These are phyloP conservation scores for Acanthacorydalis orientalis DNA, from an alignment of 2,888 invertebrate genomes.

Conservation along the genomic window DNA sequence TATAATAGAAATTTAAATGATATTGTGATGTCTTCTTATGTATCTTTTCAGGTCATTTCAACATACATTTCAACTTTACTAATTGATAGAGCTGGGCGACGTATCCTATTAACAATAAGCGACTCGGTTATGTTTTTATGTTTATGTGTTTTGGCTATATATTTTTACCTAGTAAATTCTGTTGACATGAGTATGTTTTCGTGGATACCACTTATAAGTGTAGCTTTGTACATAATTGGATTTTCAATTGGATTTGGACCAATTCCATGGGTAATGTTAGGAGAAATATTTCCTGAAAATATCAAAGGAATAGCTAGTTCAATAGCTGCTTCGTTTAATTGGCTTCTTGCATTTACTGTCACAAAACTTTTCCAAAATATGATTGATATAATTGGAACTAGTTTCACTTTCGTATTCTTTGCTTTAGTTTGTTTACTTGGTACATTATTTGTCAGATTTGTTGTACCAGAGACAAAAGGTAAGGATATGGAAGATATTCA, in stretches of 20 bases:
- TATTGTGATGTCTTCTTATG: background rate
- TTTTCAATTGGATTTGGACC: slow-evolving; percentile 54
- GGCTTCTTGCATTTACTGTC: slow-evolving; percentile 48
- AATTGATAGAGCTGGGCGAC: slow-evolving; percentile 41
- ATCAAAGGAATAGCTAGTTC: slow-evolving; percentile 47
- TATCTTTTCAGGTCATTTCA: slow-evolving; percentile 29
- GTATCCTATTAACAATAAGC: slow-evolving; percentile 42
- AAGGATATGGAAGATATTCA: slow-evolving; percentile 37
- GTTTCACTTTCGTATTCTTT: slow-evolving; percentile 51
- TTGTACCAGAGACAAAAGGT: slow-evolving; percentile 53
- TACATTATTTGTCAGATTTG: slow-evolving; percentile 41
- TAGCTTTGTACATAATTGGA: slow-evolving; percentile 37
- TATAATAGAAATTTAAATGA: background rate
- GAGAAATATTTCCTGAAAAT: slow-evolving; percentile 48
- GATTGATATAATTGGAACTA: slow-evolving; percentile 32
- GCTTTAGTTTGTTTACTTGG: slow-evolving; percentile 38
- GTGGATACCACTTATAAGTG: slow-evolving; percentile 38
- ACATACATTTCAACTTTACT: slow-evolving; percentile 38
- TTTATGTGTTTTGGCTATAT: slow-evolving; percentile 25
- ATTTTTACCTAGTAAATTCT: slow-evolving; percentile 20
- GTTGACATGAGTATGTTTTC: slow-evolving; percentile 14
- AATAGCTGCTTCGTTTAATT: slow-evolving; percentile 48
- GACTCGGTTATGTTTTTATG: slow-evolving; percentile 37
- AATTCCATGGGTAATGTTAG: slow-evolving; percentile 53
- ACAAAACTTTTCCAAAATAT: slow-evolving; percentile 46